Base-by-base conservation (phyloP, 2,888 invertebrate species). In the Tenthredo scrophulariae region DNA sequence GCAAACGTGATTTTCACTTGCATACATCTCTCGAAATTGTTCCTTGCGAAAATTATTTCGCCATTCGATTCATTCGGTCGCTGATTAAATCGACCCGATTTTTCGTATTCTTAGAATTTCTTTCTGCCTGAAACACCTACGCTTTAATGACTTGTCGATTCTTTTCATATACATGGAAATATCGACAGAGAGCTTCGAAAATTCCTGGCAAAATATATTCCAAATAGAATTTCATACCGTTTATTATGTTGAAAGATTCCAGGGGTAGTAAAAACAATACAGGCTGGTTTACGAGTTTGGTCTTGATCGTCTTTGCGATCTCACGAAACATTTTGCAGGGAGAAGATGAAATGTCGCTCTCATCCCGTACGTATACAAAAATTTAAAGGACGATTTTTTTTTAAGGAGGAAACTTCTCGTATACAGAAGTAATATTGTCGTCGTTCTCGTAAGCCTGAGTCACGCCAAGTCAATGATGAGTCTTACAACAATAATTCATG, bases 191-290 rank as follows among this genome's bases (percentile, higher is more conserved):
- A 72, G 40, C 40, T 72, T 40, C 26, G 33, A 1, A 1, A 70
- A 72, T 37, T n/a, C 18, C 70, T 72, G 40, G 33, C n/a, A 7
- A n/a, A n/a, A 33, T 40, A 70, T n/a, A 58, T 58, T 4, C 22
- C 2, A 40, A 33, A 15, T 0, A 7, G 40, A 72, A 40, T 72
- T 22, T 72, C n/a, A 40, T 37, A 65, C 29, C 65, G n/a, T n/a
- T n/a, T 65, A 72, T 72, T 65, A 72, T 40, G 40, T 72, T 37
- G 40, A 72, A 72, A 72, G 37, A 72, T 72, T 37, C 70, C 70
- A 7, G 4, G 22, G 70, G 40, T 46, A 72, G 70, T 22, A 37
- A 72, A 18, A 72, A 72, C 70, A 72, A 72, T 67, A 67, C 33
- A n/a, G n/a, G 22, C 40, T 40, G 18, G 5, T 40, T 72, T 40